phyloP scores from a whole-genome alignment of 2,888 invertebrate genomes.

The Eretmocerus hayati region DNA sequence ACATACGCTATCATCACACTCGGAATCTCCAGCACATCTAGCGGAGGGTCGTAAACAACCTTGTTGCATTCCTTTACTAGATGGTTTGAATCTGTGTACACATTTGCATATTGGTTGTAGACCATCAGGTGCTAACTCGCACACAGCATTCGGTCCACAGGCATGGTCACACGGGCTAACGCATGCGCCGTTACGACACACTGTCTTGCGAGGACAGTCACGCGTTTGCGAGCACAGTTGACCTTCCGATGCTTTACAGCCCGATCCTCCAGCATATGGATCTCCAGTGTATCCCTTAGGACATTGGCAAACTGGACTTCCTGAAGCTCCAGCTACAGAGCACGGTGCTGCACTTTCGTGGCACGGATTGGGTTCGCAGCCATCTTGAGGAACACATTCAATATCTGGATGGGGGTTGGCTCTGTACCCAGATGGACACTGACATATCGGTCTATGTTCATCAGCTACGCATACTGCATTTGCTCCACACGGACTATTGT shows the following conservation, averaged over 20 bases:
- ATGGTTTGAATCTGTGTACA: constrained; percentile 66
- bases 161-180: constrained; percentile 74
- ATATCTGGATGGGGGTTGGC: constrained; percentile 80
- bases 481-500: constrained; percentile 73
- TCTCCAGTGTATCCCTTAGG: constrained; percentile 72
- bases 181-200: constrained; percentile 66
- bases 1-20: constrained; percentile 75
- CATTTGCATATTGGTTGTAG: constrained; percentile 72
- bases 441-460: constrained; percentile 73
- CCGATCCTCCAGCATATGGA: constrained; percentile 54
- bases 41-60: constrained; percentile 68
- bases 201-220: constrained; percentile 70
- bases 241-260: constrained; percentile 74
- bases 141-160: constrained; percentile 76
- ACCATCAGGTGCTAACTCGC: constrained; percentile 65
- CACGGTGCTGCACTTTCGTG: constrained; percentile 76
- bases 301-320: constrained; percentile 72
- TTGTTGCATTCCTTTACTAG: constrained; percentile 54
- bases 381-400: constrained; percentile 65
- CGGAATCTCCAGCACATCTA: constrained; percentile 62
- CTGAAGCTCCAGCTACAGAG: constrained; percentile 54
- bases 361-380: constrained; percentile 72
- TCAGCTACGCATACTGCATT: constrained; percentile 85
- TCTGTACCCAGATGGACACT: constrained; percentile 77
- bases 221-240: constrained; percentile 68